A percentile compares a stretch with the other conserved stretches of the same genome.
Conservation (phyloP, 1,140 invertebrate genomes). For the Drosophila lacertosa region DNA sequence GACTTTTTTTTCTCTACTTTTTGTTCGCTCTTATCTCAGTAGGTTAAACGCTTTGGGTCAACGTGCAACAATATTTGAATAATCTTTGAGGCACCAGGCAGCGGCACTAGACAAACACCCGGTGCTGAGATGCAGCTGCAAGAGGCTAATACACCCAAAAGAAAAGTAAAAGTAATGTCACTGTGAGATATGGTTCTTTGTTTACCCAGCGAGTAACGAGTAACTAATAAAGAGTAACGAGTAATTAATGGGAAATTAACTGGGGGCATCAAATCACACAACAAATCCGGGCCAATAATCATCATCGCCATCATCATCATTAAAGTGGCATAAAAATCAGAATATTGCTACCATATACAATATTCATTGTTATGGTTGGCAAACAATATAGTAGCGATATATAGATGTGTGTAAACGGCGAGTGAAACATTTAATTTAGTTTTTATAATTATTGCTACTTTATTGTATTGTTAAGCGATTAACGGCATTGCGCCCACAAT, state of each 20-base stretch:
- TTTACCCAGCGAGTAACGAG: not conserved
- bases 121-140: conserved; percentile 42
- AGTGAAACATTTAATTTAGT: conserved; percentile 72
- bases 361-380: conserved; percentile 69
- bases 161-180: not conserved
- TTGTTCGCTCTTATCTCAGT: conserved; percentile 54
- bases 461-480: conserved; percentile 83
- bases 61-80: conserved; percentile 78
- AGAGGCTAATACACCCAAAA: conserved; percentile 19
- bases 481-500: conserved; percentile 58
- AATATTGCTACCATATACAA: conserved; percentile 78
- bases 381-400: conserved; percentile 49
- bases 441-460: conserved; percentile 83
- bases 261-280: conserved; percentile 26
- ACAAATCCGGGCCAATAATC: conserved; percentile 36
- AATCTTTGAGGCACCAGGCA: conserved; percentile 51
- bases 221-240: not conserved
- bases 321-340: conserved; percentile 79
- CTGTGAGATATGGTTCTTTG: conserved; percentile 1
- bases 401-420: not conserved
- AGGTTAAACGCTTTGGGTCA: conserved; percentile 65
- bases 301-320: conserved; percentile 60
- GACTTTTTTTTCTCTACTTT: conserved; percentile 6
- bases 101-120: conserved; percentile 44
- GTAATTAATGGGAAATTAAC: conserved; percentile 6